Evolutionary conservation across 2,113 vertebrate species (phyloP).

Genomic region (Peromyscus maniculatus): DNA sequence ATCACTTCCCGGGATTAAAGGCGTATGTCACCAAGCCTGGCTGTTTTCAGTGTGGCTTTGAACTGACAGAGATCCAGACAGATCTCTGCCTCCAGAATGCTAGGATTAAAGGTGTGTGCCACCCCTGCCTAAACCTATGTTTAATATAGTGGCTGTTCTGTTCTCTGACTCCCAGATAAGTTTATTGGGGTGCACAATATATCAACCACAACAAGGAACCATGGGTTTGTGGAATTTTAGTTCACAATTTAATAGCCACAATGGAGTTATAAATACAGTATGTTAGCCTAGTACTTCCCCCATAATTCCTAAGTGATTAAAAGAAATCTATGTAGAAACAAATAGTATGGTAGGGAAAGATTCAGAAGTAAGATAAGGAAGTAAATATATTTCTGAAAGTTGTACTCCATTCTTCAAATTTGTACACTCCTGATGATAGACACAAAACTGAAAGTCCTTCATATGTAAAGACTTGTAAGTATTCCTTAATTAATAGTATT

Average conservation of each 20-base stretch:
- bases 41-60: no score
- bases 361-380: conserved; percentile 15
- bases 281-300: background rate
- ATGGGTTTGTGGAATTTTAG: background rate
- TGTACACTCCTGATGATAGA: background rate
- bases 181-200: no score
- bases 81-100: no score
- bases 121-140: no score
- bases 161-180: no score
- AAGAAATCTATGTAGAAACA: background rate
- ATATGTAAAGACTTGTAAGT: conserved; percentile 19
- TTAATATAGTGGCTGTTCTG: no score
- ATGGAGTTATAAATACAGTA: background rate
- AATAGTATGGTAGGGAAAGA: background rate
- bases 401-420: conserved; percentile 16
- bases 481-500: conserved; percentile 20
- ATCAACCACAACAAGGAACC: background rate
- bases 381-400: background rate
- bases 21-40: no score
- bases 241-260: conserved; percentile 33
- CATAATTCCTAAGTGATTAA: conserved; percentile 28
- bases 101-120: no score
- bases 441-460: background rate
- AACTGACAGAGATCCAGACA: no score
- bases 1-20: no score